phyloP scores from a whole-genome alignment of 2,113 vertebrate genomes.

The Pelmatolapia mariae region DNA sequence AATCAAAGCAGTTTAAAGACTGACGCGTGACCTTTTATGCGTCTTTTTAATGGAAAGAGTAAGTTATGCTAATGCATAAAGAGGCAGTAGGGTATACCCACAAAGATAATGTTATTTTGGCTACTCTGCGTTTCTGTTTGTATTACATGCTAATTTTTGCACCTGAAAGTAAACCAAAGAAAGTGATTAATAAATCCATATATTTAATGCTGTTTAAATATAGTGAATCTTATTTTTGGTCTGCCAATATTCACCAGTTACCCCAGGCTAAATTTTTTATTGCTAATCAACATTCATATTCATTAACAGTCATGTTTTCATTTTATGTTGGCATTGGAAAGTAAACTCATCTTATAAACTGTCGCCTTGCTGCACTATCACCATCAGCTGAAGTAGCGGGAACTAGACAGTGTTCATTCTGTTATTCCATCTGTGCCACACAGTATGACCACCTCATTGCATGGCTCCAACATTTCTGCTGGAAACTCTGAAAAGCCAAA shows the following conservation, averaged over 20 bases:
- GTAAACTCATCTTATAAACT: background rate
- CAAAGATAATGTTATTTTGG: background rate
- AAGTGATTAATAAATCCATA: background rate
- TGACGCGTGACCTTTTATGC: background rate
- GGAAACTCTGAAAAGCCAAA: background rate
- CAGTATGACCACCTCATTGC: background rate
- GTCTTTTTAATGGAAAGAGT: background rate
- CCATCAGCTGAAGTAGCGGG: background rate
- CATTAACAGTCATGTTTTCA: background rate
- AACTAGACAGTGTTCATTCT: background rate
- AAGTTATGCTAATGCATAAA: background rate
- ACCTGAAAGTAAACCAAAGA: background rate
- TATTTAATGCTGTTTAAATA: background rate
- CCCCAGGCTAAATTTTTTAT: fast-evolving
- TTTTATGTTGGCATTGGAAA: background rate
- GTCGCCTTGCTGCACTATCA: background rate
- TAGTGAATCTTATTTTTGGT: background rate
- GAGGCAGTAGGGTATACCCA: background rate
- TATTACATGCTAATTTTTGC: background rate
- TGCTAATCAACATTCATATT: background rate
- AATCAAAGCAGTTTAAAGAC: background rate
- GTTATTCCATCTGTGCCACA: background rate
- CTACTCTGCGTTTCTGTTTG: background rate
- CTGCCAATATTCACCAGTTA: background rate
- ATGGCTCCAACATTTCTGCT: background rate